Conservation (phyloP, 2,113 vertebrate species). For the Centropus unirufus region DNA sequence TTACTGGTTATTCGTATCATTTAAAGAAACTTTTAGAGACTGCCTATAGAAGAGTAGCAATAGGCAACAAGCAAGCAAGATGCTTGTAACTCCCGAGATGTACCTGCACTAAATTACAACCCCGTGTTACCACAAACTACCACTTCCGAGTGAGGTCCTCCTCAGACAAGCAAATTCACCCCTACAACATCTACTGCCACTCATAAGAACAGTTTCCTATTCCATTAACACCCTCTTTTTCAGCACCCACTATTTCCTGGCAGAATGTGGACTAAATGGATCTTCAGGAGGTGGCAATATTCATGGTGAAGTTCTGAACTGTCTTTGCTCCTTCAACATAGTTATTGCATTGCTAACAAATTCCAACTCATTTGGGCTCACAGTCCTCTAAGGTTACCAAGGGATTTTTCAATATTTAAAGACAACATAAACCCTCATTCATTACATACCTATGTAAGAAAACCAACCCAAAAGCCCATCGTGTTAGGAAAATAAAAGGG, state of each 20-base stretch:
- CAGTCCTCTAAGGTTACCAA: background rate
- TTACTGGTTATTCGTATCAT: background rate
- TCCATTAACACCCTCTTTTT: background rate
- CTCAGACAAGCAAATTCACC: background rate
- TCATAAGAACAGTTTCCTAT: background rate
- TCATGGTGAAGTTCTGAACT: background rate
- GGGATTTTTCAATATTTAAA: background rate
- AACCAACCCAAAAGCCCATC: background rate
- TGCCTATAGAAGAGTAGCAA: background rate
- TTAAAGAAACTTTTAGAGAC: background rate
- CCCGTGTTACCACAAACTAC: background rate
- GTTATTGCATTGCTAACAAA: background rate
- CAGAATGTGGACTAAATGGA: background rate
- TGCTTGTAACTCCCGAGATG: background rate
- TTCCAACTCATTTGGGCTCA: background rate
- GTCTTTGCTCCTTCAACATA: background rate
- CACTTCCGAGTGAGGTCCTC: background rate
- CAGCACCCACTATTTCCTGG: background rate
- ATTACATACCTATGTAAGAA: background rate
- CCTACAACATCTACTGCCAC: background rate
- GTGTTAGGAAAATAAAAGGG: background rate
- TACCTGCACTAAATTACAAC: background rate
- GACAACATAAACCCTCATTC: background rate
- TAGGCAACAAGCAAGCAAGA: background rate
- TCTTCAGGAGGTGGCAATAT: background rate